Base-by-base conservation (phyloP, 1,140 invertebrate species). In the Meloidogyne floridensis region DNA sequence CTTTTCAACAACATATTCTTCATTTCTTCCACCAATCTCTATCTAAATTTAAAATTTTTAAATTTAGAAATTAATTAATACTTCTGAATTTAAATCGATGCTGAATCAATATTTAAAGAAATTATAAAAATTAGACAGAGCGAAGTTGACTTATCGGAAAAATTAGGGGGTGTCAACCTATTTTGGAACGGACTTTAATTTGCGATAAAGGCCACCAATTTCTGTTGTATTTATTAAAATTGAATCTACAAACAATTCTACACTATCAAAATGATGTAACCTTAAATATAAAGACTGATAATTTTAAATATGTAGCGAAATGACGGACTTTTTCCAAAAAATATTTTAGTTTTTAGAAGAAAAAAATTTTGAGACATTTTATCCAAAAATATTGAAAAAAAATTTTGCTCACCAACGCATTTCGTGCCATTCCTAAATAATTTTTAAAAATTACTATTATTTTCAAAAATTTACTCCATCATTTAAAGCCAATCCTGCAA, bases 181-280 rank as follows among this genome's bases (percentile, higher is more conserved):
- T n/a, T n/a, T n/a, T n/a, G n/a, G n/a, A n/a, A n/a, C n/a, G n/a
- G n/a, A n/a, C n/a, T n/a, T n/a, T 20, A 89, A 75, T 77, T 86
- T 89, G 80, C 88, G 72, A 80, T 89, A 90, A 7, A 89, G 76
- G 9, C 88, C 88, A 11, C 82, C 80, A 1, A 88, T 86, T 69
- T 87, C 82, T 32, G 88, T 89, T 10, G 69, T 79, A 81, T 89
- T 89, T n/a, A 87, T 51, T 2, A 85, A 71, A n/a, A 87, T 86
- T 6, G 84, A 86, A 70, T 89, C 88, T 13, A 89, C 83, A 42
- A 83, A 84, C 13, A 89, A 81, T 79, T 89, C 81, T 13, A 90
- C 87, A n/a, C 83, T 84, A 79, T 89, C 89, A 80, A 90, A 90
- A 75, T 90, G 89, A 83, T 89, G 88, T 11, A 82, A 0, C 59